phyloP scores from a whole-genome alignment of 2,797 vertebrate species.

The Triplophysa yarkandensis region DNA sequence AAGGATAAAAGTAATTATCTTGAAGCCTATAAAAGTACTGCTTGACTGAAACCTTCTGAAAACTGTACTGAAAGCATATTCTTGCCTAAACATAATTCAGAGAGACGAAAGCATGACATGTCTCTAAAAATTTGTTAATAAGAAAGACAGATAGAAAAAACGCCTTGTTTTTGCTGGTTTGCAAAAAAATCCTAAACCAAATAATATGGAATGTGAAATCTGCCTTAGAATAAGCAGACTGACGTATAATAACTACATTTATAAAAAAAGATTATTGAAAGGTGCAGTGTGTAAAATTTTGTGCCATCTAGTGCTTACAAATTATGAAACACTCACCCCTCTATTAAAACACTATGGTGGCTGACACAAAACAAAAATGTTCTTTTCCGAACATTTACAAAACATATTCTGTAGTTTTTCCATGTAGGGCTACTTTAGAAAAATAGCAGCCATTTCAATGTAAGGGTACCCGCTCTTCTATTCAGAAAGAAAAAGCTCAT shows the following conservation, averaged over 20 bases:
- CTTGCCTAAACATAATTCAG: slow-evolving; percentile 39
- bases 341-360: too few relatives aligned
- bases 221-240: neutral
- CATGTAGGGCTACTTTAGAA: too few relatives aligned
- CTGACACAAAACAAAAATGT: too few relatives aligned
- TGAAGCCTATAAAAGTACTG: slow-evolving; percentile 53
- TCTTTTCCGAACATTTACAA: too few relatives aligned
- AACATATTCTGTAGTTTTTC: too few relatives aligned
- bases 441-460: too few relatives aligned
- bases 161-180: neutral
- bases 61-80: slow-evolving; percentile 54
- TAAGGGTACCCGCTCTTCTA: too few relatives aligned
- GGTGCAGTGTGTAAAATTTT: too few relatives aligned
- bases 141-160: neutral
- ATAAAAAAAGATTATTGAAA: too few relatives aligned
- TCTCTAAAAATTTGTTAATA: slow-evolving; percentile 27
- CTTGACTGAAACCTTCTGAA: slow-evolving; percentile 47
- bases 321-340: too few relatives aligned
- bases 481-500: too few relatives aligned
- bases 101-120: slow-evolving; percentile 50
- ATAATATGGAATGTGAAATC: neutral
- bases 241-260: neutral
- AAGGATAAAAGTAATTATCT: slow-evolving; percentile 75
- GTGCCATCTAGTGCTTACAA: too few relatives aligned
- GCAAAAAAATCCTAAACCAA: neutral